These are phyloP conservation scores for Eulemur albifrons DNA, from an alignment of 2,797 vertebrate genomes.

Conservation along the genomic window DNA sequence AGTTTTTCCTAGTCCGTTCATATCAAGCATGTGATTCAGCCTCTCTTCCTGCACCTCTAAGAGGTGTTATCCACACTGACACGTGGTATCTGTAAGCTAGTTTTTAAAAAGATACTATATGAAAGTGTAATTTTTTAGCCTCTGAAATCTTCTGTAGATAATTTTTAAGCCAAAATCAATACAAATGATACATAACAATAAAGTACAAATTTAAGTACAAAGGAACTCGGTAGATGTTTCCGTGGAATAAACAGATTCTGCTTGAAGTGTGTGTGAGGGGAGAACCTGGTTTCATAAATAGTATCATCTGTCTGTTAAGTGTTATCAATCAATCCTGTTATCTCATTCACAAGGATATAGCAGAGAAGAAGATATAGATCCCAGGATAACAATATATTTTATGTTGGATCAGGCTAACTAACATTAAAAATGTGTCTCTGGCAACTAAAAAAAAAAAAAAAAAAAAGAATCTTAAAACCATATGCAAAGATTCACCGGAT, in stretches of 20 bases:
- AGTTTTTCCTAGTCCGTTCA: neutral
- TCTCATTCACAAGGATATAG: neutral
- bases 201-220: neutral
- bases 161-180: neutral
- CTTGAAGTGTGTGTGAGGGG: neutral
- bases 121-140: neutral
- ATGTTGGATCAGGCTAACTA: neutral
- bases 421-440: conserved; percentile 41
- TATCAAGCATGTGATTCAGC: neutral
- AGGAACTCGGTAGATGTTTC: neutral
- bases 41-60: neutral
- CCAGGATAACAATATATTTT: neutral
- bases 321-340: conserved; percentile 48
- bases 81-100: neutral
- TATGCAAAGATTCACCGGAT: neutral
- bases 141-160: neutral
- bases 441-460: neutral
- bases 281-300: neutral
- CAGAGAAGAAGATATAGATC: neutral
- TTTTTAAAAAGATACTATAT: neutral
- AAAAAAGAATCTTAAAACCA: neutral
- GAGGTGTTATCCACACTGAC: neutral
- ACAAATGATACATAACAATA: neutral
- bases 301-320: neutral
- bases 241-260: neutral